Evolutionary conservation across 53 echinoderm and acorn worm genomes (phyloP).

Genomic region (Pentamera pediparva): DNA sequence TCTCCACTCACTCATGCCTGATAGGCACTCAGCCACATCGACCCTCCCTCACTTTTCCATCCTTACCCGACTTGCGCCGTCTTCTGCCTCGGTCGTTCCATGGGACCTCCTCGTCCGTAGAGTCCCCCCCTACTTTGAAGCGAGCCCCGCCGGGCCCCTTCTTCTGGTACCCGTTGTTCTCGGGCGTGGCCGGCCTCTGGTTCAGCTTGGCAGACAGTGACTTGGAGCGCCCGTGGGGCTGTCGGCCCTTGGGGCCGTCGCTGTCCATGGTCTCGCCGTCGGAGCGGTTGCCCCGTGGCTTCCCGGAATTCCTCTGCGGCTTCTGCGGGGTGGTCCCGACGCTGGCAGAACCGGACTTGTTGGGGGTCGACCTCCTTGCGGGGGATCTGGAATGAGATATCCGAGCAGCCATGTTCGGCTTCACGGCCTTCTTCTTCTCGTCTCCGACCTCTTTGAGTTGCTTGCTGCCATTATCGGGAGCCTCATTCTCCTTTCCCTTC

Average conservation of each 20-base stretch:
- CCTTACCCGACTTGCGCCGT: conserved; percentile 51
- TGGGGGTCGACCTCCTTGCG: not conserved
- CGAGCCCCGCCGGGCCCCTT: not conserved
- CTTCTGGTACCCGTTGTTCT: not conserved
- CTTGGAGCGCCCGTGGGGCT: not conserved
- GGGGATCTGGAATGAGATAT: conserved; percentile 24
- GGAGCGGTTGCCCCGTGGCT: not conserved
- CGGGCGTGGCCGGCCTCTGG: not conserved
- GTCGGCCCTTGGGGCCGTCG: not conserved
- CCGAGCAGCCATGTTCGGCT: not conserved
- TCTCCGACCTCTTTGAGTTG: not conserved
- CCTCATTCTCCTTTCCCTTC: conserved; percentile 23
- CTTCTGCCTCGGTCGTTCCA: conserved; percentile 40
- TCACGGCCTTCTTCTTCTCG: not conserved
- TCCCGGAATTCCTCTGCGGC: conserved; percentile 7
- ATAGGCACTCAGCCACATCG: not conserved
- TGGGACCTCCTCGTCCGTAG: conserved; percentile 35
- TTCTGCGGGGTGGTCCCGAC: conserved; percentile 27
- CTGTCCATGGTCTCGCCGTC: conserved; percentile 7
- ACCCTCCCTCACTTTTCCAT: not conserved
- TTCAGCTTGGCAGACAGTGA: conserved; percentile 6
- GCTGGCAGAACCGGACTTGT: conserved; percentile 13
- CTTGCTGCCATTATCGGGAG: not conserved
- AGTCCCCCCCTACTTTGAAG: conserved; percentile 11
- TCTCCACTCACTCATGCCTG: not conserved